A percentile compares a stretch with the other conserved stretches of the same genome.
Conservation (phyloP, 2,797 vertebrate genomes). For the Rhabdophis nuchalis region DNA sequence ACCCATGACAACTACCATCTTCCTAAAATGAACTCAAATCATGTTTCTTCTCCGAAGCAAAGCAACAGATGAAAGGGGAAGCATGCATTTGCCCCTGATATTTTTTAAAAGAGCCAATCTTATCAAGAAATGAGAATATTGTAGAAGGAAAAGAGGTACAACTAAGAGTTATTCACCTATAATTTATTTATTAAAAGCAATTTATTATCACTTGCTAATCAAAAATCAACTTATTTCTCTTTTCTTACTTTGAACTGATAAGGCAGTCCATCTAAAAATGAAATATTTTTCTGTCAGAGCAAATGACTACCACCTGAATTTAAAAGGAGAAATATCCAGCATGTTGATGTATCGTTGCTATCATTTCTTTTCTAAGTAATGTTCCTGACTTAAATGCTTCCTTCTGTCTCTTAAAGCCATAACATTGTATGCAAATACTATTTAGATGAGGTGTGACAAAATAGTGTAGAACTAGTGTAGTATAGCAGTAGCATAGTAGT, state of each 20-base stretch:
- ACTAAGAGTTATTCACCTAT: background rate
- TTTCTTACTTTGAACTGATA: background rate
- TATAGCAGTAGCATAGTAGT: background rate
- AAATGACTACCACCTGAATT: background rate
- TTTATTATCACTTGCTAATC: background rate
- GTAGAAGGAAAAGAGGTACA: background rate
- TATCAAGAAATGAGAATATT: background rate
- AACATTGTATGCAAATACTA: background rate
- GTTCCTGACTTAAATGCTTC: background rate
- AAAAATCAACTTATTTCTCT: background rate
- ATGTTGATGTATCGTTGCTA: background rate
- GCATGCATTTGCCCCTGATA: background rate
- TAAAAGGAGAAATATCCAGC: background rate
- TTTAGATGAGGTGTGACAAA: background rate
- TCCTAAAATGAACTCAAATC: background rate
- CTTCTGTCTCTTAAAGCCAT: background rate
- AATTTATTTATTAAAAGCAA: background rate
- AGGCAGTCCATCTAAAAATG: background rate
- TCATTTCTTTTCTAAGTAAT: background rate
- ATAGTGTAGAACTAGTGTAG: background rate
- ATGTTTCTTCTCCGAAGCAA: background rate
- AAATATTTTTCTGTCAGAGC: background rate
- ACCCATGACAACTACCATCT: background rate
- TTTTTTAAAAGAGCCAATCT: background rate
- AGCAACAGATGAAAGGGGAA: background rate